These are phyloP conservation scores for Notarius quadriscutis DNA, from an alignment of 2,113 vertebrate species.

Conservation along the genomic window DNA sequence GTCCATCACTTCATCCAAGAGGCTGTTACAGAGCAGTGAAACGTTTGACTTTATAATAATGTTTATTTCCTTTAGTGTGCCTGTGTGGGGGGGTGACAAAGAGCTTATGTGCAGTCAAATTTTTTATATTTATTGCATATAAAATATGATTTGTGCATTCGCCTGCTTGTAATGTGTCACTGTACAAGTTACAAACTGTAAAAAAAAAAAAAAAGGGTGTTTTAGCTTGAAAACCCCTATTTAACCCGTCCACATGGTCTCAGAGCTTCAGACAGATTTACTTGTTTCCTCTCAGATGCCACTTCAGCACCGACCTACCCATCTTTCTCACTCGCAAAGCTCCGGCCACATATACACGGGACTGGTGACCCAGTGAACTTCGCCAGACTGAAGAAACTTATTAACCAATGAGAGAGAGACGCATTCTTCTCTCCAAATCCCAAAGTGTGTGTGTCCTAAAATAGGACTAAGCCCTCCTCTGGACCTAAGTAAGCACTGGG, in stretches of 20 bases:
- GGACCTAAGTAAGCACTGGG: background rate
- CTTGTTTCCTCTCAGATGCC: background rate
- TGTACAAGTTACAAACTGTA: background rate
- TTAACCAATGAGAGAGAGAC: conserved; percentile 32
- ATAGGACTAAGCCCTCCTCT: background rate
- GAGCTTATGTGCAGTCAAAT: background rate
- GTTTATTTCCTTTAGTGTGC: background rate
- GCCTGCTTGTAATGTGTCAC: background rate
- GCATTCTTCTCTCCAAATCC: background rate
- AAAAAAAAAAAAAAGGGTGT: background rate
- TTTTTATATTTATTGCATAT: background rate
- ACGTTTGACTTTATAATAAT: background rate
- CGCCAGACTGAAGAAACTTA: conserved; percentile 2
- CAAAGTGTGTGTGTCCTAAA: background rate
- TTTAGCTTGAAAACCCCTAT: background rate
- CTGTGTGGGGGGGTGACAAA: background rate
- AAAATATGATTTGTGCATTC: background rate
- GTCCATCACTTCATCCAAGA: too few species aligned
- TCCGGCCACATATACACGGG: background rate
- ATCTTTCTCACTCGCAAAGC: background rate
- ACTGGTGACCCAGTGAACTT: background rate
- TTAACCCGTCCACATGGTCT: background rate
- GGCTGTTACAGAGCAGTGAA: too few species aligned
- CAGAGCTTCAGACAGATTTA: background rate
- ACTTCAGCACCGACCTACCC: background rate